Evolutionary conservation across 2,888 invertebrate species (phyloP).

Genomic region (Xylota segnis): DNA sequence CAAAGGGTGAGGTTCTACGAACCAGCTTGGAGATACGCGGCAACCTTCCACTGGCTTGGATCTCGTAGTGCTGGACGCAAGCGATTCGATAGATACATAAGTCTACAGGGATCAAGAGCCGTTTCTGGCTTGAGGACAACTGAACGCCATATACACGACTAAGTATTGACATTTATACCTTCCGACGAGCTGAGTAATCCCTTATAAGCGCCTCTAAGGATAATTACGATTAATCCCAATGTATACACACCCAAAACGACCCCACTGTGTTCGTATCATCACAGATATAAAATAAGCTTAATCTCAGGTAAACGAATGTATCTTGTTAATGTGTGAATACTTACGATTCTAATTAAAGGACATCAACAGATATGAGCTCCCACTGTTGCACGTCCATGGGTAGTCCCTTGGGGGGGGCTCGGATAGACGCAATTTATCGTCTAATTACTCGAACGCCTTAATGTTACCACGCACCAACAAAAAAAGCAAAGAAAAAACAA

Average conservation of each 20-base stretch:
- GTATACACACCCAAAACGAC: not conserved
- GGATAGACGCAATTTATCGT: slow-evolving; percentile 4
- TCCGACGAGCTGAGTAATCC: no score
- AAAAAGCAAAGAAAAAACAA: not conserved
- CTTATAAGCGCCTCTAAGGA: not conserved
- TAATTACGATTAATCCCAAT: not conserved
- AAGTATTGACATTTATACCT: no score
- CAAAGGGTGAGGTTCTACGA: no score
- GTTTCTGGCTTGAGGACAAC: no score
- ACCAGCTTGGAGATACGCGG: no score
- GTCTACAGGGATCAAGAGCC: no score
- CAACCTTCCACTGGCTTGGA: no score
- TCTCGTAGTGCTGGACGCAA: no score
- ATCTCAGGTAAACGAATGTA: slow-evolving; percentile 18
- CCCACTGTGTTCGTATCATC: slow-evolving; percentile 8
- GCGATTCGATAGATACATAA: no score
- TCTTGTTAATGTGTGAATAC: slow-evolving; percentile 34
- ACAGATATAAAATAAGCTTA: not conserved
- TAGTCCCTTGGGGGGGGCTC: not conserved
- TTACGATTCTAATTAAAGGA: slow-evolving; percentile 47
- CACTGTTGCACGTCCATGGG: slow-evolving; percentile 10
- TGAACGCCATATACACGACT: no score
- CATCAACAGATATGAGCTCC: slow-evolving; percentile 10
- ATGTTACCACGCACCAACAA: not conserved
- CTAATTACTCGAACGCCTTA: slow-evolving; percentile 15